Percentiles rank a stretch among this genome's conserved stretches.
Evolutionary conservation across 2,113 vertebrate genomes (phyloP).

Genomic region (Melanotaenia duboulayi): DNA sequence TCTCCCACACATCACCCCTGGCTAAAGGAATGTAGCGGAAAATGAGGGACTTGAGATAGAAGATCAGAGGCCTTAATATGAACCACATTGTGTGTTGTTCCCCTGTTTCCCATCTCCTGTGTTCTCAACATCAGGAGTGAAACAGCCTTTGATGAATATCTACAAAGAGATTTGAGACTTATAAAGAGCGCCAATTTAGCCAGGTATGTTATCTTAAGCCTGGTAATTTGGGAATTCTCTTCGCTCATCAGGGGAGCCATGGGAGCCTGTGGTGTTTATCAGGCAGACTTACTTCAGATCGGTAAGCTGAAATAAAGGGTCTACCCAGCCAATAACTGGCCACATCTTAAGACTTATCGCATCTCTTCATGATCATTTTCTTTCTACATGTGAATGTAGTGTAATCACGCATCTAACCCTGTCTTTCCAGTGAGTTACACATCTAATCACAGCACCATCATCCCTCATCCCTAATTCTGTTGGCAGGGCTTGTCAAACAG

Average conservation of each 20-base stretch:
- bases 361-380: constrained; percentile 10
- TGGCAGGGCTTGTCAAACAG: constrained; percentile 80
- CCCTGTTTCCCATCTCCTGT: constrained; percentile 63
- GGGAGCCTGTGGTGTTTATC: constrained; percentile 63
- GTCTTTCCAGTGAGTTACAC: constrained; percentile 65
- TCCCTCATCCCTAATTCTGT: constrained; percentile 74
- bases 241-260: constrained; percentile 41
- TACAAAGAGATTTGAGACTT: constrained; percentile 73
- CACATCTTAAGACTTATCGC: constrained; percentile 51
- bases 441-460: constrained; percentile 77
- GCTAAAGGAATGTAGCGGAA: constrained; percentile 72
- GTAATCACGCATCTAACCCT: constrained; percentile 37
- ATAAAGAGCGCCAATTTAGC: constrained; percentile 72
- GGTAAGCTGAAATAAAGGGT: constrained; percentile 43
- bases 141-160: constrained; percentile 77
- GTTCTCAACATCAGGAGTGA: constrained; percentile 65
- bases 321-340: constrained; percentile 53
- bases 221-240: constrained; percentile 71
- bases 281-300: constrained; percentile 24
- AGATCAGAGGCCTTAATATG: constrained; percentile 73
- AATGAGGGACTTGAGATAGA: constrained; percentile 68
- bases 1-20: constrained; percentile 60
- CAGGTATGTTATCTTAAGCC: constrained; percentile 79
- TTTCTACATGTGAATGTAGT: constrained; percentile 8
- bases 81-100: constrained; percentile 72